Evolutionary conservation across 2,797 vertebrate genomes (phyloP), one percentile per base, ranked within the genome.

Genomic region (Melanotaenia pygmaea): DNA sequence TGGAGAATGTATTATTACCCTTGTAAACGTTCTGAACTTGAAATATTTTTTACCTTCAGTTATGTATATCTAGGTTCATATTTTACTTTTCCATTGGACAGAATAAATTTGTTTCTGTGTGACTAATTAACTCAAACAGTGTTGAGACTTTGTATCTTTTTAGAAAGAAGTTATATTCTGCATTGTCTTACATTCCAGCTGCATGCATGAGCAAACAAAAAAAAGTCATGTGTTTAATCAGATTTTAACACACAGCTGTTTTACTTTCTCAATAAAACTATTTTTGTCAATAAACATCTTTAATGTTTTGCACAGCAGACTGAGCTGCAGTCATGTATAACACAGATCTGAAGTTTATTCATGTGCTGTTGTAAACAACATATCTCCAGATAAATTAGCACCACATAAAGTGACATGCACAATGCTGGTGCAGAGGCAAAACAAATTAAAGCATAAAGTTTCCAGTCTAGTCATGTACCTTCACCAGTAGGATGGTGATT

Each of bases 111-210:
- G 22, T 83, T 3, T 40, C 79, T 47, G 18, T 70, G n/a, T 67
- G 43, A 73, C 70, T 40, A 51, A 83, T 70, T 78, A 83, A 89
- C 72, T 88, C 80, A 80, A 88, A 87, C 85, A 88, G 87, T 90
- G 81, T 92, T 90, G 86, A 67, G 59, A 58, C 30, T 10, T 53
- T 45, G n/a, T 53, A 47, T 67, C 30, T 75, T 78, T 78, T 5
- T 45, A 18, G 54, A 80, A 77, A 56, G 64, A 45, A 40, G 32
- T 77, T 32, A 51, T 16, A 32, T 8, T 32, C 2, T 40, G 7
- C 38, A n/a, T 10, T n/a, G n/a, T 8, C 2, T 76, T 50, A 58
- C 32, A 59, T 69, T 64, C 38, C 54, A 79, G 63, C 75, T 86
- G 77, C 78, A 80, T 77, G 64, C 56, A 59, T 3, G 30, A 81